Conservation (phyloP, 2,797 vertebrate species). For the Siniperca obscura region DNA sequence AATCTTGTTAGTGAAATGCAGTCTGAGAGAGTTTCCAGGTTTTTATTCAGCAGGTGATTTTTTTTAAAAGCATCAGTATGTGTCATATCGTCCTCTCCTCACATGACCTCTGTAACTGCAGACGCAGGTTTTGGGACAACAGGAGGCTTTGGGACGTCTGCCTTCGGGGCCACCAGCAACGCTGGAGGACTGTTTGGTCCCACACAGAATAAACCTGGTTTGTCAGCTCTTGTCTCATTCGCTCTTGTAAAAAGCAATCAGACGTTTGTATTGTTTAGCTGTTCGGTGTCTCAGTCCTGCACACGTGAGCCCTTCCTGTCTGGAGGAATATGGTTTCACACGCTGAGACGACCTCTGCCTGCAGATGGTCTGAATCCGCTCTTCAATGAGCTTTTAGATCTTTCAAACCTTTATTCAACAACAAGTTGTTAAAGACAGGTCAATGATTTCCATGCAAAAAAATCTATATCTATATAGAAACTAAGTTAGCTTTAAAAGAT, state of each 20-base stretch:
- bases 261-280: not conserved
- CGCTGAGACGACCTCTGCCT: not conserved
- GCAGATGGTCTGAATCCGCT: not conserved
- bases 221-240: constrained; percentile 13
- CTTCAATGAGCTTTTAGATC: not conserved
- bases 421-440: too few relatives aligned
- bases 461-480: not conserved
- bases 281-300: not conserved
- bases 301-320: not conserved
- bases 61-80: not conserved
- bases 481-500: not conserved
- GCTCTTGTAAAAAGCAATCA: not conserved
- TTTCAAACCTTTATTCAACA: not conserved
- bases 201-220: constrained; percentile 94
- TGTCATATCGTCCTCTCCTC: not conserved
- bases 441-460: not conserved
- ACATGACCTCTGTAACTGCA: constrained; percentile 65
- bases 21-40: not conserved
- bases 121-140: constrained; percentile 90
- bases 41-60: not conserved
- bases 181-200: constrained; percentile 92
- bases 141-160: constrained; percentile 92
- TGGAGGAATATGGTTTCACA: not conserved
- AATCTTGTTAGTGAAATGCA: not conserved
- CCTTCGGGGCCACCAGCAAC: constrained; percentile 90